Evolutionary conservation across 2,888 invertebrate genomes (phyloP), one percentile per base, ranked within the genome.

Genomic region (Luffia ferchaultella): DNA sequence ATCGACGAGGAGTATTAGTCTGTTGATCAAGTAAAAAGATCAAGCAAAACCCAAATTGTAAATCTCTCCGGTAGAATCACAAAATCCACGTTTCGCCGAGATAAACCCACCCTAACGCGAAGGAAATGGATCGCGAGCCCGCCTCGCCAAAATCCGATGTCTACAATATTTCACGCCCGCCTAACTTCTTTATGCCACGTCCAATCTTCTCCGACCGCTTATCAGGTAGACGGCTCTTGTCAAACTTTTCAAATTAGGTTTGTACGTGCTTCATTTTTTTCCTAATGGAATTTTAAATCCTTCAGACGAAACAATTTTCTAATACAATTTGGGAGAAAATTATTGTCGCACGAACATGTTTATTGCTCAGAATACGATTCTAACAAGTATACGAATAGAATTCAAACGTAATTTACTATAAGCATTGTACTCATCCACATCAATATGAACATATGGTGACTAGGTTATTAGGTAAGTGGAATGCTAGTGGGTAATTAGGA

Each of bases 211-310:
- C 64, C 66, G 64, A 62, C 64, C 67, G 69, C 70, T 72, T 73
- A 73, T 70, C 76, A 75, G 76, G 73, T 55, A 58, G 56, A 68
- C 64, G 68, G 65, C 66, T 53, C 67, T 65, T 68, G 70, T 71
- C 70, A 73, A 76, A 76, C 69, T 76, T 76, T 73, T 72, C 57
- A 71, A 74, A 77, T 76, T 70, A 68, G 62, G 69, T 73, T 69
- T 62, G 61, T 65, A 68, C 62, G 66, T 65, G 63, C 59, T 59
- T 60, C 58, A 59, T 62, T 64, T 61, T 65, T 62, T 61, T 54
- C 62, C 16, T 48, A 48, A 51, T 50, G 48, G 43, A 48, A 16
- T 30, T 41, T 40, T 55, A 48, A 30, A 30, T 30, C 30, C 30
- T 30, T 30, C 30, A 30, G 30, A 12, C 30, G 30, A 30, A 30